These are phyloP conservation scores for Xenopus petersii DNA, from an alignment of 2,797 vertebrate genomes.

Conservation along the genomic window DNA sequence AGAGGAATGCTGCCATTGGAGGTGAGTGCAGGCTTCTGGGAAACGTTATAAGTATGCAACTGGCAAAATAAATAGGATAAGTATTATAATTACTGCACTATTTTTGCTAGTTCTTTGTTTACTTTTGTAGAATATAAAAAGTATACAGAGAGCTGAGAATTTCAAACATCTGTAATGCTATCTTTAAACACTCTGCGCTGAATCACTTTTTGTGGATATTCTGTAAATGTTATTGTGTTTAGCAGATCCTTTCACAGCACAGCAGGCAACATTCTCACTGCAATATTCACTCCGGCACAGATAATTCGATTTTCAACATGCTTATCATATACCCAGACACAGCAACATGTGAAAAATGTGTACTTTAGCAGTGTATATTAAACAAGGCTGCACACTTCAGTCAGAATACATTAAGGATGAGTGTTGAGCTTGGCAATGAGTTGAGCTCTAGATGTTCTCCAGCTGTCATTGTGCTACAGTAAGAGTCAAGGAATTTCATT, in stretches of 20 bases:
- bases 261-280: slow-evolving; percentile 80
- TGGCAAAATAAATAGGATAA: too few relatives aligned
- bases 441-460: slow-evolving; percentile 50
- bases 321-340: slow-evolving; percentile 75
- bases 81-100: too few relatives aligned
- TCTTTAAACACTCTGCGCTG: too few relatives aligned
- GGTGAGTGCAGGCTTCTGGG: too few relatives aligned
- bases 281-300: slow-evolving; percentile 71
- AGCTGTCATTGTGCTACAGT: slow-evolving; percentile 45
- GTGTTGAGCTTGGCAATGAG: slow-evolving; percentile 57
- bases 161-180: too few relatives aligned
- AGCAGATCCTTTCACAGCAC: slow-evolving; percentile 81
- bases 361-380: slow-evolving; percentile 80
- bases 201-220: slow-evolving; percentile 55
- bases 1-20: too few relatives aligned
- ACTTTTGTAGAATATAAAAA: too few relatives aligned
- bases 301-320: slow-evolving; percentile 85
- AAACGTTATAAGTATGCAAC: too few relatives aligned
- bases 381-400: slow-evolving; percentile 79
- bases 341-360: slow-evolving; percentile 70
- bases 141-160: too few relatives aligned
- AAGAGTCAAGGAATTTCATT: slow-evolving; percentile 49
- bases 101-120: slow-evolving; percentile 52
- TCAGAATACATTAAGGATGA: slow-evolving; percentile 67
- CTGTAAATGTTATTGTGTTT: slow-evolving; percentile 73